These are phyloP conservation scores for Rutilus rutilus DNA, from an alignment of 2,113 vertebrate genomes.

Conservation along the genomic window DNA sequence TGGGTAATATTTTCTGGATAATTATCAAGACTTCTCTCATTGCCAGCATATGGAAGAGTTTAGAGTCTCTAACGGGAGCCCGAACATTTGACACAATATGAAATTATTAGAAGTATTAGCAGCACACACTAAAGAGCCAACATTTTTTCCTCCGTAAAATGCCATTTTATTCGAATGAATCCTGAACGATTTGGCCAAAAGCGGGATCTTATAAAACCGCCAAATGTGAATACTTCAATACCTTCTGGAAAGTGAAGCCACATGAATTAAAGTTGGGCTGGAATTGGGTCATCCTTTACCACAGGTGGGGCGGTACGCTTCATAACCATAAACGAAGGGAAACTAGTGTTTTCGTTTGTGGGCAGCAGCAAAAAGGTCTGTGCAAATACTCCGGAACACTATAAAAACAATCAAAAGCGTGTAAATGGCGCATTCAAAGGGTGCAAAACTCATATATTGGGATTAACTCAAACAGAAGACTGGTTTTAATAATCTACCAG, in stretches of 20 bases:
- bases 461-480: background rate
- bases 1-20: background rate
- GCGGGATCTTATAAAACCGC: background rate
- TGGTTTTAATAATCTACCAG: slow-evolving; percentile 47
- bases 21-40: slow-evolving; percentile 36
- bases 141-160: slow-evolving; percentile 19
- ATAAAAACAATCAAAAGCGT: slow-evolving; percentile 27
- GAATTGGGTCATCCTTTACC: slow-evolving; percentile 15
- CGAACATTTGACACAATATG: slow-evolving; percentile 45
- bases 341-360: background rate
- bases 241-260: slow-evolving; percentile 16
- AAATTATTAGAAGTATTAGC: slow-evolving; percentile 38
- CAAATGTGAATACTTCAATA: slow-evolving; percentile 41
- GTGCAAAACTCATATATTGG: background rate
- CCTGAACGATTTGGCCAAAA: slow-evolving; percentile 32
- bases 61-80: slow-evolving; percentile 40
- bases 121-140: background rate
- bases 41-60: slow-evolving; percentile 51
- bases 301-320: slow-evolving; percentile 16
- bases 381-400: slow-evolving; percentile 30
- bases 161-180: slow-evolving; percentile 8
- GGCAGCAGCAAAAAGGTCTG: slow-evolving; percentile 9
- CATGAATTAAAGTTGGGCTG: slow-evolving; percentile 16
- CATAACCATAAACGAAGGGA: slow-evolving; percentile 4
- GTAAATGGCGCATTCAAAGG: slow-evolving; percentile 21